Conservation (phyloP, 2,797 vertebrate species). For the Enteromius mattozi region DNA sequence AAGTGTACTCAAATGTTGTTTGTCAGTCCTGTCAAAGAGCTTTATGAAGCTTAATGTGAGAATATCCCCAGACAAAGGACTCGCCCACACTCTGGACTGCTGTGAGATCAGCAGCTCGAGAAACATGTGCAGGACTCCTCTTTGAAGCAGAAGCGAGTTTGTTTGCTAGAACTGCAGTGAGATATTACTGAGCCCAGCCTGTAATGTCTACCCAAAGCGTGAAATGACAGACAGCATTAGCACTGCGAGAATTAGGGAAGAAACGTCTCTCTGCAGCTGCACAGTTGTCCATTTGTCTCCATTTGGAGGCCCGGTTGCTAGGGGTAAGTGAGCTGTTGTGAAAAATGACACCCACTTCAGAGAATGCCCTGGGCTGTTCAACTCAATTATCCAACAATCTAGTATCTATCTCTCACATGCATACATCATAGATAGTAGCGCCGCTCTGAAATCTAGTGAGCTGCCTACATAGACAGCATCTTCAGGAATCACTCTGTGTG, state of each 20-base stretch:
- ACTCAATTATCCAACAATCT: conserved; percentile 42
- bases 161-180: conserved; percentile 11
- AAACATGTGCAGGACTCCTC: not conserved
- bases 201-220: conserved; percentile 38
- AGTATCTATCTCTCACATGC: conserved; percentile 36
- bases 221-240: conserved; percentile 37
- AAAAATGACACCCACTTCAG: conserved; percentile 51
- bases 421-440: conserved; percentile 7
- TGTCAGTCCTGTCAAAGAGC: conserved; percentile 22
- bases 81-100: conserved; percentile 1
- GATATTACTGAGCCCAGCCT: not conserved
- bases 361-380: conserved; percentile 31
- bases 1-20: not conserved
- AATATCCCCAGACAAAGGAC: not conserved
- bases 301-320: conserved; percentile 51
- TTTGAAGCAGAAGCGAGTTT: not conserved
- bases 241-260: conserved; percentile 26
- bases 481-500: no score
- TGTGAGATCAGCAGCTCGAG: conserved; percentile 8
- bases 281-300: conserved; percentile 43
- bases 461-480: not conserved
- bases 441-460: not conserved
- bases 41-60: conserved; percentile 5
- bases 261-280: conserved; percentile 35
- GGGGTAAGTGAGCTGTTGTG: conserved; percentile 41